Evolutionary conservation across 2,113 vertebrate species (phyloP).

Genomic region (Ceyx margarethae): DNA sequence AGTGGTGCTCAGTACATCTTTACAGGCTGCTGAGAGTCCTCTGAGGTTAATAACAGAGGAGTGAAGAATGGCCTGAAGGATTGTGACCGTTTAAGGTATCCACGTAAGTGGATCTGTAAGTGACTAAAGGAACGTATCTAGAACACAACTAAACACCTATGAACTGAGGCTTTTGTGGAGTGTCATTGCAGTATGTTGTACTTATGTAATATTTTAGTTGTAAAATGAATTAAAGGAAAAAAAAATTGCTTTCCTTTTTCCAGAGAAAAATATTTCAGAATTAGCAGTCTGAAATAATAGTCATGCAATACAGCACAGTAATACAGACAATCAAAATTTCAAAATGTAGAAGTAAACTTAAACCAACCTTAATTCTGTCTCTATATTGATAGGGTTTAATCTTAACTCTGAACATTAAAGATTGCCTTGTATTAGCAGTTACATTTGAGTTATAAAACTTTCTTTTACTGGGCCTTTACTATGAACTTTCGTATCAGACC

Average conservation of each 20-base stretch:
- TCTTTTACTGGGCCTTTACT: neutral
- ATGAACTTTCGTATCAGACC: neutral
- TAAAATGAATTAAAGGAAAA: neutral
- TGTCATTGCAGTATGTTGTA: neutral
- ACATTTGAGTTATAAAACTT: neutral
- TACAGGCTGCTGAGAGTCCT: accelerated
- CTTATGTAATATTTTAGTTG: neutral
- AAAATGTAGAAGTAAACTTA: neutral
- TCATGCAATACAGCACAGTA: neutral
- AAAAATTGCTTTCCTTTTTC: neutral
- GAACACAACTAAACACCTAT: neutral
- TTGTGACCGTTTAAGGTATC: neutral
- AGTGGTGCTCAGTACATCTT: neutral
- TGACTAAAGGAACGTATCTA: neutral
- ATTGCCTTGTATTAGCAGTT: neutral
- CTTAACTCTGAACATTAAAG: neutral
- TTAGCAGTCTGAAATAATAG: neutral
- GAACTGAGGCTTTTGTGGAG: neutral
- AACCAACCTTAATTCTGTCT: neutral
- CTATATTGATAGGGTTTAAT: neutral
- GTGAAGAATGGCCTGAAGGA: neutral
- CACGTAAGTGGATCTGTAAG: neutral
- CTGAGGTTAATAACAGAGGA: neutral
- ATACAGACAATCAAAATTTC: neutral
- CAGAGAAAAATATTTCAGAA: neutral